Base-by-base conservation (phyloP, 2,113 vertebrate genomes). In the Guaruba guarouba region DNA sequence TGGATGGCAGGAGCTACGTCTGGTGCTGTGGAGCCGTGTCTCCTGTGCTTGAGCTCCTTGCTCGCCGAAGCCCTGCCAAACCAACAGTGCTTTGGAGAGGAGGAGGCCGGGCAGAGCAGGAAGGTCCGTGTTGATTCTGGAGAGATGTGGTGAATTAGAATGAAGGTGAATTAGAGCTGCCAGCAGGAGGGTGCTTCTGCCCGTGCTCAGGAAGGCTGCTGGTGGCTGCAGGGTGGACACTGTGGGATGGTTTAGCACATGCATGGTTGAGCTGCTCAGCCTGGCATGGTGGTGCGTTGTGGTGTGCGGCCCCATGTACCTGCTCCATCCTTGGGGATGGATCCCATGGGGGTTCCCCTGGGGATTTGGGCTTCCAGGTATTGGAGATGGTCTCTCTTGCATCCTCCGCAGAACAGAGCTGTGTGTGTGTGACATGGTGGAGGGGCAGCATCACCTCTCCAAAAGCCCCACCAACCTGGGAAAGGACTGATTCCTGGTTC, bases 401-500 rank as follows among this genome's bases (percentile, higher is more conserved):
- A 41, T 63, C 10, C 41, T 18, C 29, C 0, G 3, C 31, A 25
- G 43, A 78, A 67, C 73, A 84, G 69, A 93, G 55, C 46, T 68
- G 64, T 0, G 0, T 24, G 0, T 24, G 44, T 0, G 1, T 9
- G 44, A 14, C 2, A 4, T 22, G 48, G 57, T 2, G 2, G n/a
- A 82, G 37, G 62, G 86, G 46, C 31, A 62, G 62, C 66, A 73
- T 17, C 59, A 14, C 17, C 52, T 61, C 35, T 59, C 51, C 75
- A 70, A 67, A 79, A 89, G 52, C 37, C 27, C 11, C 61, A 19
- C 6, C 2, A 1, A 4, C 49, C 44, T 4, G 1, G 52, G 28
- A 73, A 93, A 93, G n/a, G 41, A 79, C 33, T 17, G 49, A 0
- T 84, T 92, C 62, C 62, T 14, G 11, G 16, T 43, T 79, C 84